These are phyloP conservation scores for Diarsia rubi DNA, from an alignment of 2,888 invertebrate genomes.

Conservation along the genomic window DNA sequence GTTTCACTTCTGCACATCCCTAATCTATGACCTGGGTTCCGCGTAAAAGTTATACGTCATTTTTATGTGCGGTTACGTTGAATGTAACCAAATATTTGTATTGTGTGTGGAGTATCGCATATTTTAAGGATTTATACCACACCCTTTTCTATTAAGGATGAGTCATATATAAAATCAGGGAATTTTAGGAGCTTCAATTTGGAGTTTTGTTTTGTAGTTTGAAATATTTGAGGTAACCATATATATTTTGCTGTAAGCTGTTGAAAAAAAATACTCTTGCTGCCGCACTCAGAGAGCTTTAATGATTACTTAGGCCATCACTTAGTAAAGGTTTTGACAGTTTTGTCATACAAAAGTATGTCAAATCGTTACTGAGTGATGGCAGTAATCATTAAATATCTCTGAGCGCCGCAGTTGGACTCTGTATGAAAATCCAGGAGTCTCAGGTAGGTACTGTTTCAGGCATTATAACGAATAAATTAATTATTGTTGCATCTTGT, in stretches of 20 bases:
- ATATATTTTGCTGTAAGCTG: neutral
- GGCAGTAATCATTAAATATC: too few relatives aligned
- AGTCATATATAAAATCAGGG: conserved; percentile 64
- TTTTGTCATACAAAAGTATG: too few relatives aligned
- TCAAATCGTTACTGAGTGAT: too few relatives aligned
- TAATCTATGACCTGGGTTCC: conserved; percentile 42
- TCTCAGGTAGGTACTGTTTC: too few relatives aligned
- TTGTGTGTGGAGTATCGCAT: conserved; percentile 81
- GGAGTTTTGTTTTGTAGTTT: conserved; percentile 10
- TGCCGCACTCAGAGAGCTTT: too few relatives aligned
- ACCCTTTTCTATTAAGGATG: conserved; percentile 78
- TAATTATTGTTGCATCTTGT: too few relatives aligned
- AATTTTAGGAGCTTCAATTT: conserved; percentile 49
- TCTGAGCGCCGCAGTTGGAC: too few relatives aligned
- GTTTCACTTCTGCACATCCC: neutral
- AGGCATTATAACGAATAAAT: too few relatives aligned
- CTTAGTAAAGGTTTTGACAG: too few relatives aligned
- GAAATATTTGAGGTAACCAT: neutral
- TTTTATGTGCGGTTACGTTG: conserved; percentile 81
- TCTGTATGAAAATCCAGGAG: too few relatives aligned
- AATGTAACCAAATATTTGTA: conserved; percentile 85
- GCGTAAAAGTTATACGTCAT: conserved; percentile 79
- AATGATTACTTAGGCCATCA: too few relatives aligned
- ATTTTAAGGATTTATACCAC: conserved; percentile 79
- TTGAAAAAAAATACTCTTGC: too few relatives aligned